phyloP scores from a whole-genome alignment of 64 coral and sea anemone species.

The Porites australiensis region DNA sequence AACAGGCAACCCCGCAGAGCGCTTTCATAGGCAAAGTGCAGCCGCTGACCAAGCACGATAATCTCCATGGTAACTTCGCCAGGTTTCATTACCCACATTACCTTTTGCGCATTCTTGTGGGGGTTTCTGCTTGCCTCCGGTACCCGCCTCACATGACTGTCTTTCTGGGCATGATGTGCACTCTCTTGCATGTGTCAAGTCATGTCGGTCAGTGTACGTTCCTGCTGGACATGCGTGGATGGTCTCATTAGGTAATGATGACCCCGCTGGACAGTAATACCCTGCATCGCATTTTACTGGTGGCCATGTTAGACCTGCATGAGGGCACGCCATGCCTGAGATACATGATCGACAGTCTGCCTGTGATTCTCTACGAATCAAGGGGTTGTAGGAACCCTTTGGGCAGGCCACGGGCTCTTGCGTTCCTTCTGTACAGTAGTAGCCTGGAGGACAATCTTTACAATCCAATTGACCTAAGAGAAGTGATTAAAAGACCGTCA shows the following conservation, averaged over 20 bases:
- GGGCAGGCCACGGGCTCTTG: slow-evolving; percentile 78
- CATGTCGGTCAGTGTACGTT: slow-evolving; percentile 93
- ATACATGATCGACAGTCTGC: slow-evolving; percentile 80
- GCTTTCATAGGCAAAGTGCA: too few species aligned
- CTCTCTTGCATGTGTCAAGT: slow-evolving; percentile 86
- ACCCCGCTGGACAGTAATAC: slow-evolving; percentile 86
- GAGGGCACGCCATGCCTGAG: slow-evolving; percentile 94
- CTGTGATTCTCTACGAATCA: slow-evolving; percentile 13
- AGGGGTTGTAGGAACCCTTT: slow-evolving; percentile 66
- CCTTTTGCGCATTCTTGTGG: slow-evolving; percentile 91
- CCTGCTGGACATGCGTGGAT: slow-evolving; percentile 84
- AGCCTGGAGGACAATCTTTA: slow-evolving; percentile 75
- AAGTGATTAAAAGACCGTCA: not conserved
- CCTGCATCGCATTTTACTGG: slow-evolving; percentile 89
- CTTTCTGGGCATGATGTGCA: slow-evolving; percentile 92
- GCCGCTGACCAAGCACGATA: too few species aligned
- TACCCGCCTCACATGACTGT: slow-evolving; percentile 91
- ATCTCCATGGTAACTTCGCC: too few species aligned
- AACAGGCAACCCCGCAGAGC: too few species aligned
- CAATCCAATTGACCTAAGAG: slow-evolving; percentile 71
- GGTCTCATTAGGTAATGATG: slow-evolving; percentile 86
- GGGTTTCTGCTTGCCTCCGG: slow-evolving; percentile 92
- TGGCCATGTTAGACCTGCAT: slow-evolving; percentile 73
- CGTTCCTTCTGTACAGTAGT: slow-evolving; percentile 64
- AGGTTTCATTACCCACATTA: not conserved